A percentile compares a stretch with the other conserved stretches of the same genome.
Evolutionary conservation across 1,140 invertebrate genomes (phyloP).

Genomic region (Hyles vespertilio): DNA sequence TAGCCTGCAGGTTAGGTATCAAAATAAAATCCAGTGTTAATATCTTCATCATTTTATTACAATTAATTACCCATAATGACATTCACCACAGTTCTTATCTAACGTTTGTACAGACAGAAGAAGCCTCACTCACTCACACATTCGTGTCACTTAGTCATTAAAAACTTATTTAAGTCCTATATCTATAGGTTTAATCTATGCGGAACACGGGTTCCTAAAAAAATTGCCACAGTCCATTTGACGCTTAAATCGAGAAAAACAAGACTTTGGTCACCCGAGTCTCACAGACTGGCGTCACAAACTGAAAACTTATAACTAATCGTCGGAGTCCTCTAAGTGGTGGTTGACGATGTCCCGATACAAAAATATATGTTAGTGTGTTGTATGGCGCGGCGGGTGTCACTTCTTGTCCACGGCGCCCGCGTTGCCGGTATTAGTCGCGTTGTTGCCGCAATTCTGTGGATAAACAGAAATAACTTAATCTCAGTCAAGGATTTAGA

Average conservation of each 20-base stretch:
- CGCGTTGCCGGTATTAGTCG: conserved; percentile 27
- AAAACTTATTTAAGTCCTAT: neutral
- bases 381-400: conserved; percentile 8
- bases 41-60: conserved; percentile 11
- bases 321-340: too few relatives aligned
- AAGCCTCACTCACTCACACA: conserved; percentile 10
- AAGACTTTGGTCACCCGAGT: too few relatives aligned
- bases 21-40: too few relatives aligned
- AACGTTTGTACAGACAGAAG: conserved; percentile 13
- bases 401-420: conserved; percentile 42
- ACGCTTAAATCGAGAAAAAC: too few relatives aligned
- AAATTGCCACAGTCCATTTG: too few relatives aligned
- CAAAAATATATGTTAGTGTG: neutral
- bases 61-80: conserved; percentile 13
- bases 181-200: too few relatives aligned
- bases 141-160: conserved; percentile 15
- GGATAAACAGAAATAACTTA: conserved; percentile 7
- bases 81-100: conserved; percentile 11
- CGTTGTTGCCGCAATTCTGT: conserved; percentile 45
- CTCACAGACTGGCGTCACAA: too few relatives aligned
- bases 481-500: too few relatives aligned
- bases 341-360: too few relatives aligned
- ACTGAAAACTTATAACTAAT: too few relatives aligned
- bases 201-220: too few relatives aligned
- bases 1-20: neutral